Evolutionary conservation across 2,113 vertebrate species (phyloP).

Genomic region (Vicugna pacos): DNA sequence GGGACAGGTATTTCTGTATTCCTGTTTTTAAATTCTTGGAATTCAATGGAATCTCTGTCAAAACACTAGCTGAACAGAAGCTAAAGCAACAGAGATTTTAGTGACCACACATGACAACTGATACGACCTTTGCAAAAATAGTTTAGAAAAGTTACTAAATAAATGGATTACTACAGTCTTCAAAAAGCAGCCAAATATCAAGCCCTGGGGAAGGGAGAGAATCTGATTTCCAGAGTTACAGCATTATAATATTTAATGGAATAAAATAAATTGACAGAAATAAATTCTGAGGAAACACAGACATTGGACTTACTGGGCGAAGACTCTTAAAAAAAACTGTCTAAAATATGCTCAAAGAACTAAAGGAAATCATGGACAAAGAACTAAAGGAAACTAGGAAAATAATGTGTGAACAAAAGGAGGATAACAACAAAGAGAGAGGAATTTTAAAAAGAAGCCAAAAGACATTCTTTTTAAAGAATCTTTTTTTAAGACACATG

Average conservation of each 20-base stretch:
- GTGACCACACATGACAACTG: background rate
- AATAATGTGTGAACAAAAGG: background rate
- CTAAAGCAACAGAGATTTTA: slow-evolving; percentile 21
- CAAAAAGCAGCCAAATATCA: background rate
- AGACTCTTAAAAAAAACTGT: background rate
- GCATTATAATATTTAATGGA: background rate
- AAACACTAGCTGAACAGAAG: slow-evolving; percentile 10
- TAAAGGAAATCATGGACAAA: background rate
- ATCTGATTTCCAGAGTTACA: background rate
- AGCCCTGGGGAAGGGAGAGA: background rate
- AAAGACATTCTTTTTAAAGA: slow-evolving; percentile 5
- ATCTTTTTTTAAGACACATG: background rate
- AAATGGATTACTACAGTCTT: background rate
- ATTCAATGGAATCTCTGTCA: background rate
- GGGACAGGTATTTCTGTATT: background rate
- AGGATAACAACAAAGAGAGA: background rate
- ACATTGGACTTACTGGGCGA: background rate
- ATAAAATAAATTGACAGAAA: background rate
- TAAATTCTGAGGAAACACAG: background rate
- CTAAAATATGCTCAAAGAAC: background rate
- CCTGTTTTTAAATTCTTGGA: background rate
- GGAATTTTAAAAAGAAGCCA: slow-evolving; percentile 9
- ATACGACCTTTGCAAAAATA: background rate
- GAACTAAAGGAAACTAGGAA: background rate
- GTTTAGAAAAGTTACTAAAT: background rate